Evolutionary conservation across 2,888 invertebrate genomes (phyloP), one percentile per base, ranked within the genome.

Genomic region (Eueremaeus valkanovi): DNA sequence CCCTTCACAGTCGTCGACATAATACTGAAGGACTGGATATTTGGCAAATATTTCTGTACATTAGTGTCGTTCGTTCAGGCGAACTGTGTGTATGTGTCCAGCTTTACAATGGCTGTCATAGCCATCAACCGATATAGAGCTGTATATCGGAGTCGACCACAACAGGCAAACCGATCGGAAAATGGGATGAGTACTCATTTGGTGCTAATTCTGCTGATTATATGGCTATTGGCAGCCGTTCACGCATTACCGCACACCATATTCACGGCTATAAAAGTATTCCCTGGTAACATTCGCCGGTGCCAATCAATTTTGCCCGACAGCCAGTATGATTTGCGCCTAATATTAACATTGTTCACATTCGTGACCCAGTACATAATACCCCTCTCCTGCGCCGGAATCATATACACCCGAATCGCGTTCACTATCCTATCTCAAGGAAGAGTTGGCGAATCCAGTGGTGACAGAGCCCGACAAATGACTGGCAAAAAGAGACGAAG

Each of bases 61-160:
- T 77, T 83, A 45, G 82, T 84, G 29, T 84, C 85, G 55, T 83
- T 84, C 73, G 82, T 84, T 3, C 82, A 84, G 66, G 83, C 84
- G 74, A 72, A 72, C 31, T 75, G 72, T 49, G 75, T 75, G 2
- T 75, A 75, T 63, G 75, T 75, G 9, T 45, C 45, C 8, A 58
- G 40, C 3, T 75, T 75, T 49, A 75, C 75, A 9, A 75, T 75
- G 73, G 72, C 75, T 29, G 72, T 75, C 21, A 75, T 75, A 27
- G 75, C 75, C 9, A 42, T 73, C 0, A 40, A 55, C 33, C 58
- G 75, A 0, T 73, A 45, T 21, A 21, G 36, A 27, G 72, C 61
- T 3, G 33, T 75, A 21, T 72, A 72, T 49, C n/a, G 58, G 21
- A 58, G 58, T 18, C 61, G 33, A 31, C 33, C 73, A 2, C 27